phyloP scores from a whole-genome alignment of 2,797 vertebrate species.

The Rousettus madagascariensis region DNA sequence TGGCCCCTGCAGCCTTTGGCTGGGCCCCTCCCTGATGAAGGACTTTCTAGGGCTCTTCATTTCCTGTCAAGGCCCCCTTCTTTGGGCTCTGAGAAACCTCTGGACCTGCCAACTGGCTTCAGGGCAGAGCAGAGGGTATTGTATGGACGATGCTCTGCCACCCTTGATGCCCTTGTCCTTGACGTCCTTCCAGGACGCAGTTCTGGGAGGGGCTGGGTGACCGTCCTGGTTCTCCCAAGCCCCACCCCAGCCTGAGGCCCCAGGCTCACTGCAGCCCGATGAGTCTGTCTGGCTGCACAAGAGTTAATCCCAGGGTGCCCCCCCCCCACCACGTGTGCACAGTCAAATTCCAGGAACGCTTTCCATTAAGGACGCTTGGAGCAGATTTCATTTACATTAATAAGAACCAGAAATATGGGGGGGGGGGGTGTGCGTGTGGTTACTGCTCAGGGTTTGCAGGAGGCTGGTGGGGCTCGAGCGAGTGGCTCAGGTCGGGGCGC shows the following conservation, averaged over 20 bases:
- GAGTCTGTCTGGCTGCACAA: slow-evolving; percentile 49
- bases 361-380: slow-evolving; percentile 75
- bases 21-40: not conserved
- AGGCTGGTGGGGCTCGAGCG: not conserved
- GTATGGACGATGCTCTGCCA: not conserved
- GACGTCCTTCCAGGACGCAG: not conserved
- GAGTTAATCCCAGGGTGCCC: slow-evolving; percentile 69
- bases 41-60: not conserved
- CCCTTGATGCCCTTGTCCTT: not conserved
- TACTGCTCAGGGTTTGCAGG: slow-evolving; percentile 18
- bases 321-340: slow-evolving; percentile 53
- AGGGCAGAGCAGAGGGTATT: not conserved
- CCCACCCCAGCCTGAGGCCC: not conserved
- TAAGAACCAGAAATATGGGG: slow-evolving; percentile 79
- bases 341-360: slow-evolving; percentile 79
- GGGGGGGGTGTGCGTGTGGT: not conserved
- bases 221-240: not conserved
- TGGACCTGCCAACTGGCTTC: not conserved
- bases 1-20: not conserved
- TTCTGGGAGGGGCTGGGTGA: not conserved
- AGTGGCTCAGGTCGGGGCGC: not conserved
- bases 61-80: not conserved
- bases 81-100: not conserved
- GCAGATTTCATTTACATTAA: slow-evolving; percentile 82
- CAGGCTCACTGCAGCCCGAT: not conserved